Evolutionary conservation across 2,797 vertebrate species (phyloP).

Genomic region (Alauda arvensis): DNA sequence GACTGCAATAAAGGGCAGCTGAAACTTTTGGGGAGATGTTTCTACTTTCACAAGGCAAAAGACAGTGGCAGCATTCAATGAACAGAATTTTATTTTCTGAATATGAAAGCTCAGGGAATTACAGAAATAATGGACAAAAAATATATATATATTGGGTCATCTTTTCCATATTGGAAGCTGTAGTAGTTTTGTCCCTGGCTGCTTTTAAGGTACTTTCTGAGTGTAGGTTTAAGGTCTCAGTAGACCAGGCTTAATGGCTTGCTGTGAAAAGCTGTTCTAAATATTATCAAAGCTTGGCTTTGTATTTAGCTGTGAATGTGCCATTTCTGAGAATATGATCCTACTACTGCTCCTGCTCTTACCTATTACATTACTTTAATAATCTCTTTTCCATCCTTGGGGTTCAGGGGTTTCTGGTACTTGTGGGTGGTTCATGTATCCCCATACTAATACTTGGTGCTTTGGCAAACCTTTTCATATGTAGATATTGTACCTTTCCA

Average conservation of each 20-base stretch:
- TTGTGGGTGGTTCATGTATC: not conserved
- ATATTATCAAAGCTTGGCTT: not conserved
- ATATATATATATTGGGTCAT: constrained; percentile 8
- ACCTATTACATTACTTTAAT: not conserved
- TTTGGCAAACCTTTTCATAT: not conserved
- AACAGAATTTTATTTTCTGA: constrained; percentile 44
- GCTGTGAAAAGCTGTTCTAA: not conserved
- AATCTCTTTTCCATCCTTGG: not conserved
- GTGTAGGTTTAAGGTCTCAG: not conserved
- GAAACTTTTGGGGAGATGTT: constrained; percentile 40
- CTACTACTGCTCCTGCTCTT: not conserved
- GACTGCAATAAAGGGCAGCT: constrained; percentile 46
- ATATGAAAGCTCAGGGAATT: constrained; percentile 29
- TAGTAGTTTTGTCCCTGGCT: not conserved
- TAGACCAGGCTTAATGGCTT: not conserved
- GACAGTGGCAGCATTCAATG: not conserved
- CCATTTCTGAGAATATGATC: constrained; percentile 18
- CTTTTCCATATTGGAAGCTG: constrained; percentile 11
- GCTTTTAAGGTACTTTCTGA: not conserved
- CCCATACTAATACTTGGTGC: not conserved
- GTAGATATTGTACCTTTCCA: not conserved
- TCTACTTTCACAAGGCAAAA: constrained; percentile 21
- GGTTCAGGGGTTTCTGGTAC: not conserved
- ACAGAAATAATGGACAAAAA: not conserved
- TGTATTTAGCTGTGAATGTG: constrained; percentile 14